phyloP scores from a whole-genome alignment of 2,797 vertebrate species.

The Mormyrops attenuatus region DNA sequence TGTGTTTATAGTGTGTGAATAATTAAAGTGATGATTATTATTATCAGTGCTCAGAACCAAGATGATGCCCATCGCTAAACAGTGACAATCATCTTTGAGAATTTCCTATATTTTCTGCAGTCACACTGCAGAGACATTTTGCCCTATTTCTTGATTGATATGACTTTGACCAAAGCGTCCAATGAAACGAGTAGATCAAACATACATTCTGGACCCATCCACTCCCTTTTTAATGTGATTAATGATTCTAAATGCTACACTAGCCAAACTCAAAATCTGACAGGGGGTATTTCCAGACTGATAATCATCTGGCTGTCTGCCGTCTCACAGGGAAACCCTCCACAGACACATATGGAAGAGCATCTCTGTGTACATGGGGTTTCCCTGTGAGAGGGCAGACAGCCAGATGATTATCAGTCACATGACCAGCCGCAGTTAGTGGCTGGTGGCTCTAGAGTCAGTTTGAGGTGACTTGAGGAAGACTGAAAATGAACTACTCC shows the following conservation, averaged over 20 bases:
- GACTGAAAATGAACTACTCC: neutral
- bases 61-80: neutral
- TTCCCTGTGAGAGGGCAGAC: neutral
- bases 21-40: no score
- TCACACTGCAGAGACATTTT: neutral
- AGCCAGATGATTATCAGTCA: neutral
- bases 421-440: neutral
- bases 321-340: neutral
- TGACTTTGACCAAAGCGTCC: neutral
- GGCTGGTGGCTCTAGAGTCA: neutral
- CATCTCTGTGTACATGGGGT: neutral
- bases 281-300: neutral
- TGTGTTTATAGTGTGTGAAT: neutral
- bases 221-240: neutral
- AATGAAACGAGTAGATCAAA: neutral
- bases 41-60: neutral
- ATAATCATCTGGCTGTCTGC: neutral
- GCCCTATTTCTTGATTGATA: neutral
- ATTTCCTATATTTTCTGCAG: neutral
- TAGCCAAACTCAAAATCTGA: neutral
- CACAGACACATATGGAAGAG: neutral
- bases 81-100: neutral
- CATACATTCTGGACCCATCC: neutral
- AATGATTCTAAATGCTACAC: neutral
- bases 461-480: neutral